Conservation (phyloP, 2,113 vertebrate species). For the Pelobates fuscus region DNA sequence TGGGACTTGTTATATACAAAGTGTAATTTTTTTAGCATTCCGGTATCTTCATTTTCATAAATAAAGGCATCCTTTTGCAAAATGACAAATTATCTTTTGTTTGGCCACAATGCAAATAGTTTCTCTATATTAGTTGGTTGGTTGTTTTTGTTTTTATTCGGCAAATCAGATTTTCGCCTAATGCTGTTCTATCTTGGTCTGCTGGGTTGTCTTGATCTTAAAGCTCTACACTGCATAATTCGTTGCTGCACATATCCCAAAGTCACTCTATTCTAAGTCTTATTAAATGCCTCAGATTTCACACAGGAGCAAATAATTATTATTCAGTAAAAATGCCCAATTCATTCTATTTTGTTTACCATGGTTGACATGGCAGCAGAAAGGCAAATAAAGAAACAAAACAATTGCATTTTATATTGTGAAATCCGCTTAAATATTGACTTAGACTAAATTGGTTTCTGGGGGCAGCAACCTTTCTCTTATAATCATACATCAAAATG, state of each 20-base stretch:
- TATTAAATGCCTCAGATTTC: too few relatives aligned
- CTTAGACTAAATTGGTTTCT: too few relatives aligned
- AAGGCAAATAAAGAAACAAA: too few relatives aligned
- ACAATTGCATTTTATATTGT: too few relatives aligned
- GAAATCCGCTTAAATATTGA: too few relatives aligned
- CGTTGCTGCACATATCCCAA: background rate
- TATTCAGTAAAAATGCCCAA: too few relatives aligned
- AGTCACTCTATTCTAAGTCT: conserved; percentile 1
- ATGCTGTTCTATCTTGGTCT: background rate
- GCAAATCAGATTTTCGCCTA: conserved; percentile 1
- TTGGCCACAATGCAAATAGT: conserved; percentile 33
- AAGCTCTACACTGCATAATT: background rate
- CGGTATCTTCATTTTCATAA: conserved; percentile 47
- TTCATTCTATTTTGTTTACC: too few relatives aligned
- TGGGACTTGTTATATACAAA: conserved; percentile 25
- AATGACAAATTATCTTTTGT: conserved; percentile 36
- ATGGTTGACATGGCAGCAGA: too few relatives aligned
- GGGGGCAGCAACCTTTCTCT: too few relatives aligned
- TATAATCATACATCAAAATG: too few relatives aligned
- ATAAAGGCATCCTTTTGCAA: conserved; percentile 45
- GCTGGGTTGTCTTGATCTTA: background rate
- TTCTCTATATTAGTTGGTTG: background rate
- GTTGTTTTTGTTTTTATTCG: background rate
- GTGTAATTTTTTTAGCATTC: conserved; percentile 43
- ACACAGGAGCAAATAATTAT: too few relatives aligned